Conservation (phyloP, 1,140 invertebrate genomes). For the Lucilia cuprina region DNA sequence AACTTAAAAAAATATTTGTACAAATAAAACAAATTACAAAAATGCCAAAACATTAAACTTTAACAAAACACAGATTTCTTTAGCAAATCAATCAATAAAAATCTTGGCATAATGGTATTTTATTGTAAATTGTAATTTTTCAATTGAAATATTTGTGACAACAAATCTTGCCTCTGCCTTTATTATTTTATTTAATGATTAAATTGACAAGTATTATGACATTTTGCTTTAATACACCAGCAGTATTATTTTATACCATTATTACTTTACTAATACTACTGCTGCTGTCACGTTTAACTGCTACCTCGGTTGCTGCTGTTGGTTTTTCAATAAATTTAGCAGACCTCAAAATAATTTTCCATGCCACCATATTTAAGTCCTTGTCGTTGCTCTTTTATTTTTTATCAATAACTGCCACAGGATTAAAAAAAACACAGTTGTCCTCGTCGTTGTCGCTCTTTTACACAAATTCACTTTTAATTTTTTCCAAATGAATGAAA, state of each 20-base stretch:
- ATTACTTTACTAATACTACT: no score
- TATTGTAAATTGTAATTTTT: not conserved
- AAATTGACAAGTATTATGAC: not conserved
- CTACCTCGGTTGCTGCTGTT: no score
- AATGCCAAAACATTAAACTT: not conserved
- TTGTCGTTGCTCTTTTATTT: not conserved
- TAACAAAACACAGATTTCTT: not conserved
- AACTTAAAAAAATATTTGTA: no score
- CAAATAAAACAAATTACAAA: not conserved
- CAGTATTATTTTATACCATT: not conserved
- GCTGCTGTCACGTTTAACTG: no score
- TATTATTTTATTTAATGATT: not conserved
- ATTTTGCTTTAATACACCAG: not conserved
- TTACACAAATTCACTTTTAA: not conserved
- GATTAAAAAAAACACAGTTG: not conserved
- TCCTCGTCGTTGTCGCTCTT: no score
- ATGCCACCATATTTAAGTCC: no score
- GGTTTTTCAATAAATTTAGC: not conserved
- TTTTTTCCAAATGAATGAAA: slow-evolving; percentile 3
- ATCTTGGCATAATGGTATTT: not conserved
- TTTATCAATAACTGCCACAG: not conserved
- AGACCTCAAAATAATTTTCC: not conserved
- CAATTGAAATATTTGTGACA: not conserved
- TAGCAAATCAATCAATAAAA: not conserved
- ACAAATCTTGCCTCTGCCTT: not conserved